Evolutionary conservation across 2,113 vertebrate species (phyloP).

Genomic region (Indri indri): DNA sequence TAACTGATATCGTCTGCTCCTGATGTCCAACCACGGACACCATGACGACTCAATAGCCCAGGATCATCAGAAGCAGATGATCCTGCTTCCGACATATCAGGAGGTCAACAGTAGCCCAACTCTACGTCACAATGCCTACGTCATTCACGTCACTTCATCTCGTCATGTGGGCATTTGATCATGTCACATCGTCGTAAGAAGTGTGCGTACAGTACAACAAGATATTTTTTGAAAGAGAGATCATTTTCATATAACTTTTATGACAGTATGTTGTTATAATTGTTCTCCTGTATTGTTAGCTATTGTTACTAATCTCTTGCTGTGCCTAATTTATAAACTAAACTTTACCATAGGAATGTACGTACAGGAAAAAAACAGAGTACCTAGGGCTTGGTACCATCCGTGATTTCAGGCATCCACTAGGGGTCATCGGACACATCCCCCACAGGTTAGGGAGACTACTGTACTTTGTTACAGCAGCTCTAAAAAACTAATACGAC

Average conservation of each 20-base stretch:
- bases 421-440: neutral
- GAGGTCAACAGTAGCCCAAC: neutral
- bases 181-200: neutral
- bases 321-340: neutral
- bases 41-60: neutral
- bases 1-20: neutral
- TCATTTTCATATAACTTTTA: neutral
- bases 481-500: neutral
- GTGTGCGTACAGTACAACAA: neutral
- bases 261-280: neutral
- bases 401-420: neutral
- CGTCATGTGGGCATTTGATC: neutral
- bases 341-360: neutral
- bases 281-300: neutral
- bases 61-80: neutral
- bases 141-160: neutral
- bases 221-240: neutral
- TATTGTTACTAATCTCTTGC: neutral
- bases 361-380: neutral
- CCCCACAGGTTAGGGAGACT: neutral
- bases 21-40: neutral
- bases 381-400: neutral
- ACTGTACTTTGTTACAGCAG: neutral
- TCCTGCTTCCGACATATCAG: neutral
- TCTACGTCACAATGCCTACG: neutral